Evolutionary conservation across 2,113 vertebrate genomes (phyloP).

Genomic region (Neogobius melanostomus): DNA sequence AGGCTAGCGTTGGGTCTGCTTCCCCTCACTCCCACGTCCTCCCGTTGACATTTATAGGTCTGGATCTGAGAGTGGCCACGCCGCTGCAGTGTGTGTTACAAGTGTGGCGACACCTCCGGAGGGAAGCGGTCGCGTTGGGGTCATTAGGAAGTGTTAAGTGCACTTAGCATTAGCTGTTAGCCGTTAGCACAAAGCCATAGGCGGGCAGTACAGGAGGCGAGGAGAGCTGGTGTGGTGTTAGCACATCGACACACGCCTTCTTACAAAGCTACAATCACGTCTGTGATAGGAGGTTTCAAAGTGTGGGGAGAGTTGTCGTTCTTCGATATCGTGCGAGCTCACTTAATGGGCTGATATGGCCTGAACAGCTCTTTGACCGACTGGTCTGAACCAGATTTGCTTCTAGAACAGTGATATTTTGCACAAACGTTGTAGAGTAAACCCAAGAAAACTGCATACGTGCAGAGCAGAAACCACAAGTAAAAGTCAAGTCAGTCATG

Average conservation of each 20-base stretch:
- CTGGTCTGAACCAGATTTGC: no score
- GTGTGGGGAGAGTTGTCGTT: background rate
- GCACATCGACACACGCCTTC: constrained; percentile 20
- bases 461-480: no score
- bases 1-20: background rate
- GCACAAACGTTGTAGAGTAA: no score
- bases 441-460: no score
- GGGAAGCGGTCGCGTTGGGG: constrained; percentile 13
- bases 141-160: constrained; percentile 53
- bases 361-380: no score
- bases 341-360: no score
- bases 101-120: constrained; percentile 26
- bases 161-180: constrained; percentile 52
- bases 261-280: constrained; percentile 18
- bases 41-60: background rate
- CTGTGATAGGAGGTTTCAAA: constrained; percentile 11
- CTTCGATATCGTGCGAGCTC: background rate
- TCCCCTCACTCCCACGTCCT: no score
- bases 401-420: no score
- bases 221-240: constrained; percentile 35
- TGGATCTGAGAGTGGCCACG: background rate
- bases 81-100: constrained; percentile 15
- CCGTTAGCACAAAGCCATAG: constrained; percentile 36
- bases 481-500: no score
- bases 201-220: constrained; percentile 33